Percentiles rank a stretch among this genome's conserved stretches.
Conservation (phyloP, 2,113 vertebrate species). For the Narcine bancroftii region DNA sequence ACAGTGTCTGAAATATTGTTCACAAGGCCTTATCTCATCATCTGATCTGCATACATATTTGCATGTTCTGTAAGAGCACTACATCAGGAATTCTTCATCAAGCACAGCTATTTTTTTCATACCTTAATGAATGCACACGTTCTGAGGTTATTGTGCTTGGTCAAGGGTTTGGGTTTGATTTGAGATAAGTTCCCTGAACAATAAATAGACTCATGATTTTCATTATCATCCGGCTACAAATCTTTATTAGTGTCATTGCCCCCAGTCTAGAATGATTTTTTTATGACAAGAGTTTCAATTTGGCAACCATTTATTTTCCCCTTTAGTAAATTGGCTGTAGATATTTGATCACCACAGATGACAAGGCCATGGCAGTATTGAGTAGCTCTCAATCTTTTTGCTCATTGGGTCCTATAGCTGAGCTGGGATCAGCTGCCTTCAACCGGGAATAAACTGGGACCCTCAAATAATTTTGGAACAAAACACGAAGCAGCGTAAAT, state of each 20-base stretch:
- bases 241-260: background rate
- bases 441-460: background rate
- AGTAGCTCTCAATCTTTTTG: background rate
- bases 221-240: background rate
- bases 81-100: background rate
- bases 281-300: background rate
- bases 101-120: background rate
- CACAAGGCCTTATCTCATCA: background rate
- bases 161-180: background rate
- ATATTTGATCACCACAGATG: background rate
- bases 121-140: background rate
- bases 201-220: background rate
- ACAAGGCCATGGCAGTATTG: background rate
- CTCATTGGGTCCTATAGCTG: background rate
- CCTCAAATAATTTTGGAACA: background rate
- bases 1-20: background rate
- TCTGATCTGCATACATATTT: too few relatives aligned
- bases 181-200: background rate
- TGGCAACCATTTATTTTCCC: background rate
- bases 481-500: background rate
- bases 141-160: background rate
- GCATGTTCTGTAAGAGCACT: background rate
- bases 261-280: background rate
- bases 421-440: background rate
- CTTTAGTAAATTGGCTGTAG: background rate